Conservation (phyloP, 2,888 invertebrate genomes). For the Sesamia inferens region DNA sequence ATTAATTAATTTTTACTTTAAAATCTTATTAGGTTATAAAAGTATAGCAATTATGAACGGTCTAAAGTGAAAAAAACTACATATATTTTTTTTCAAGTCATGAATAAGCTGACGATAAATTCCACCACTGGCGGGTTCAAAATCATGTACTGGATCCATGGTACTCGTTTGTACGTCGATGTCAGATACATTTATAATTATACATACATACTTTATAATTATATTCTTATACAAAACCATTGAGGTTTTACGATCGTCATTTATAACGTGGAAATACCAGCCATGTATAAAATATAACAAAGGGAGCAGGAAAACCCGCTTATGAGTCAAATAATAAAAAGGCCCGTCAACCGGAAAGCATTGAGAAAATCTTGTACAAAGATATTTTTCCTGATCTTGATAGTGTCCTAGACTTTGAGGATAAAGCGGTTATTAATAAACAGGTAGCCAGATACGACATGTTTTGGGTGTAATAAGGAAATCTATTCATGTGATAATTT, state of each 20-base stretch:
- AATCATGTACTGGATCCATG: too few relatives aligned
- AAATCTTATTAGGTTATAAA: too few relatives aligned
- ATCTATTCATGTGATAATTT: neutral
- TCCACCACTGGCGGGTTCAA: too few relatives aligned
- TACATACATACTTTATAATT: too few relatives aligned
- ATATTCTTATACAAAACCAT: conserved; percentile 23
- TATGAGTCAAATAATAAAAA: conserved; percentile 36
- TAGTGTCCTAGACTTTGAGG: conserved; percentile 25
- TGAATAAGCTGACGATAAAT: too few relatives aligned
- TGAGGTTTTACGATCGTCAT: conserved; percentile 25
- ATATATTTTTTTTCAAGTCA: too few relatives aligned
- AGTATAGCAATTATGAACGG: too few relatives aligned
- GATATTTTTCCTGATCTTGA: conserved; percentile 52
- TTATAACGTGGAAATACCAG: conserved; percentile 48
- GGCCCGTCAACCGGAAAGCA: conserved; percentile 24
- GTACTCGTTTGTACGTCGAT: too few relatives aligned
- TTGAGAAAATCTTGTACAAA: conserved; percentile 47
- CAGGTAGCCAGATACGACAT: neutral
- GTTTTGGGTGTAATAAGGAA: conserved; percentile 12
- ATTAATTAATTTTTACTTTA: too few relatives aligned
- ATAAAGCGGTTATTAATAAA: neutral
- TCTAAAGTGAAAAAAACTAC: too few relatives aligned
- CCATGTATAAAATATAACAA: conserved; percentile 39
- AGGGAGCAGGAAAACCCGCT: conserved; percentile 45
- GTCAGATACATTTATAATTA: too few relatives aligned